Evolutionary conservation across 2,113 vertebrate species (phyloP).

Genomic region (human (Homo sapiens)): DNA sequence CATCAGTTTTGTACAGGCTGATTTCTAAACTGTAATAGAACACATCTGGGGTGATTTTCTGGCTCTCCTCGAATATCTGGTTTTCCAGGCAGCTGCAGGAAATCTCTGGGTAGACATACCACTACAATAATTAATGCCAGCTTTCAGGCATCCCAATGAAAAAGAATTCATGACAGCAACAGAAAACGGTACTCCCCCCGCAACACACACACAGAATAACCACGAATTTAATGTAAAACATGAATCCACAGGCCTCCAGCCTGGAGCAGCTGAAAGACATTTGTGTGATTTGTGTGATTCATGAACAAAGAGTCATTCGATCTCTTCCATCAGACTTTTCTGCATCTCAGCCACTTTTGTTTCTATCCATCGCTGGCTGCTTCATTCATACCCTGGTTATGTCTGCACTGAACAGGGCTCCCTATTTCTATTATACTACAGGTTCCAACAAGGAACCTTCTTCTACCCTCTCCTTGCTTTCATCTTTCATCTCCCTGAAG

Average conservation of each 20-base stretch:
- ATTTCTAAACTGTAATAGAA: conserved; percentile 56
- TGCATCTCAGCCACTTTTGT: conserved; percentile 52
- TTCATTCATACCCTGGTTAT: neutral
- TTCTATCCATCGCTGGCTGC: neutral
- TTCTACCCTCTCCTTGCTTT: neutral
- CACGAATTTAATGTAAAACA: conserved; percentile 81
- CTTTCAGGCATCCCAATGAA: conserved; percentile 59
- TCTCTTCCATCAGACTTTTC: conserved; percentile 63
- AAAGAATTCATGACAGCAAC: conserved; percentile 49
- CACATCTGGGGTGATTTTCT: conserved; percentile 67
- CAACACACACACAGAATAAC: conserved; percentile 47
- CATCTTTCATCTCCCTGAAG: neutral
- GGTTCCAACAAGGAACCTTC: neutral
- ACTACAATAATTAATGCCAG: conserved; percentile 79
- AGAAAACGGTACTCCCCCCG: conserved; percentile 57
- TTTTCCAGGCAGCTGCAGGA: conserved; percentile 72
- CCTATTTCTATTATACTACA: neutral
- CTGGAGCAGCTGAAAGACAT: conserved; percentile 81
- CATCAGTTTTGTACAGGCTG: conserved; percentile 44
- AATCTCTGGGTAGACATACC: conserved; percentile 57
- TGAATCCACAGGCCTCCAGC: conserved; percentile 63
- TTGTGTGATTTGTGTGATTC: conserved; percentile 75
- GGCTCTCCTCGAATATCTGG: conserved; percentile 60
- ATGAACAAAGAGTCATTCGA: conserved; percentile 79
- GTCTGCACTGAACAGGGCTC: neutral